Evolutionary conservation across 2,888 invertebrate species (phyloP), one percentile per base, ranked within the genome.

Genomic region (Ennomos erosarius): DNA sequence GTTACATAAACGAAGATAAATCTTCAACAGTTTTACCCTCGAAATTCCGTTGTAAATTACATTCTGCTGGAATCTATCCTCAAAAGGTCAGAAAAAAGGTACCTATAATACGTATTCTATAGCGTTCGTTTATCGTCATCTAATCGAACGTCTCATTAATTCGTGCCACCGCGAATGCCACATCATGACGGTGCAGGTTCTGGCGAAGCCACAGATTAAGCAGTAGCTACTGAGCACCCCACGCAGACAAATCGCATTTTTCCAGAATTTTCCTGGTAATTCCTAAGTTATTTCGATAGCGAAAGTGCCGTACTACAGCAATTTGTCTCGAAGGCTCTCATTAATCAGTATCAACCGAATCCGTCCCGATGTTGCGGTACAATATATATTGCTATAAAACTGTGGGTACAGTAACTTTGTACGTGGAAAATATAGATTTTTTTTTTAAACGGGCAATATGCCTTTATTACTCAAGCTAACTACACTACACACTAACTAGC

Each of bases 341-440:
- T 59, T 59, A 59, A 59, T 59, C 59, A 59, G 53, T 59, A 59
- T 54, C 59, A 50, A 59, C 26, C 35, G 53, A 40, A 49, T 54
- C 45, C 48, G 48, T 42, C 36, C 11, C 38, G 40, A 51, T 37
- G 36, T 16, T 50, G 42, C 4, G 39, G 42, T 42, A 42, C n/a
- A 38, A 39, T 39, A 45, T 34, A 36, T 9, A 8, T 40, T 26
- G 6, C 26, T 6, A 26, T 26, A 50, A 40, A 33, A 10, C 12
- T 13, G 16, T 16, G 9, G 4, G 26, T 43, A 26, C 6, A 3
- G 11, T 4, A 26, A 0, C 0, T 26, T 26, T 26, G 4, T 26
- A 26, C 4, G 26, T 26, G 6, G 26, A 26, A 26, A 5, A 26
- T 6, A 6, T 26, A 26, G 5, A 6, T 6, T 26, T 26, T 16